These are phyloP conservation scores for Machimus rusticus DNA, from an alignment of 2,888 invertebrate genomes.

Conservation along the genomic window DNA sequence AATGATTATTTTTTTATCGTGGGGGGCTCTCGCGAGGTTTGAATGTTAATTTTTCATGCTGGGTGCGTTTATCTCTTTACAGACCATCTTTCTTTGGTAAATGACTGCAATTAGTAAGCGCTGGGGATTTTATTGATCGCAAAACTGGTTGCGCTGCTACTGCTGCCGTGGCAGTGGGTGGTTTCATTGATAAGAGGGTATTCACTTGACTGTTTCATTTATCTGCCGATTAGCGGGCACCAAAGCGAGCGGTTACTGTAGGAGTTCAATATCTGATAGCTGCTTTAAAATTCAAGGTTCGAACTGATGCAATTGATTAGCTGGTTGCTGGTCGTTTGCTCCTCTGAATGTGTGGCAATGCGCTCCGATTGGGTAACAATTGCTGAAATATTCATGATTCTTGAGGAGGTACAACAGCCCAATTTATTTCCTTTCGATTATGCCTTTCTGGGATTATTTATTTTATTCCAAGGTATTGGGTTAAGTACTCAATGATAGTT, in stretches of 20 bases:
- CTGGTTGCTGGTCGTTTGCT: neutral
- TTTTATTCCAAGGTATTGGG: neutral
- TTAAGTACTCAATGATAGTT: neutral
- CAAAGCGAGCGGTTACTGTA: neutral
- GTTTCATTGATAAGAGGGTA: neutral
- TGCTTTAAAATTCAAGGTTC: neutral
- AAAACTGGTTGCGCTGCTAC: neutral
- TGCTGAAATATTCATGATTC: neutral
- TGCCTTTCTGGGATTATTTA: neutral
- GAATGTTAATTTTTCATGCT: neutral
- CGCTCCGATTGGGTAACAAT: neutral
- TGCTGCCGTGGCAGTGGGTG: neutral
- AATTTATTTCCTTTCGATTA: neutral
- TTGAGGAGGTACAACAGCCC: neutral
- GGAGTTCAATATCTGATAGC: neutral
- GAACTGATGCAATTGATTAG: neutral
- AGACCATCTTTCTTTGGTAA: neutral
- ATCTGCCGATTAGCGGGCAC: neutral
- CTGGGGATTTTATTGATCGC: neutral
- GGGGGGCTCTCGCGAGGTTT: neutral
- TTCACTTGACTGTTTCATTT: neutral
- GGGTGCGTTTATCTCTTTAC: neutral
- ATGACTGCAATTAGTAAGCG: neutral
- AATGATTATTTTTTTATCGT: neutral
- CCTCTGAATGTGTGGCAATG: neutral